Evolutionary conservation across 1,140 invertebrate genomes (phyloP), one percentile per base, ranked within the genome.

Genomic region (Procambarus clarkii): DNA sequence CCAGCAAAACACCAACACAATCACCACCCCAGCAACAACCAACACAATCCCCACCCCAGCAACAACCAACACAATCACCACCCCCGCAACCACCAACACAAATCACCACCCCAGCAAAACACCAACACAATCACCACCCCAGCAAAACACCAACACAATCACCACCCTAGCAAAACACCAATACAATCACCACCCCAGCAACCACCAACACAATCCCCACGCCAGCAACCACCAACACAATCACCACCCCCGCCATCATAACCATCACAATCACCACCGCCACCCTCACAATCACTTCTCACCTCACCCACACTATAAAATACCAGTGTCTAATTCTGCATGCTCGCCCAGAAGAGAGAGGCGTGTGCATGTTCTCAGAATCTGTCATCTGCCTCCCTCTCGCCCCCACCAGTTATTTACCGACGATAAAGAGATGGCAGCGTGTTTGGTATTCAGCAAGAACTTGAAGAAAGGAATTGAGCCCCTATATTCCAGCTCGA

Each of bases 401-500:
- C 60, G 13, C 44, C 64, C 71, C 54, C 80, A 64, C 60, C 74
- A 84, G 88, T 90, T 90, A 90, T 90, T 90, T 90, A 83, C 81
- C 88, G 48, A 64, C 81, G 82, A 83, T 90, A 90, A 90, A 84
- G 88, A 90, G 88, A 90, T 78, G 88, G 81, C 50, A 78, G 80
- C 54, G 88, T 90, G 88, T 90, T 90, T 90, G 82, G 81, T 90
- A 90, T 90, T 90, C 88, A 90, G 82, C 88, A 84, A 84, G 88
- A 90, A 90, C 88, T 90, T 90, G 88, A 83, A 90, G 88, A 90
- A 90, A 90, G 88, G 88, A 84, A 90, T 90, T 71, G 82, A 48
- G 88, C 64, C 82, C 81, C 81, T 90, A 84, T 84, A 90, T 84
- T 78, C 74, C 81, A 83, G 71, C 88, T 45, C 69, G 46, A 76